Base-by-base conservation (phyloP, 2,888 invertebrate species). In the Cantharis flavilabris region DNA sequence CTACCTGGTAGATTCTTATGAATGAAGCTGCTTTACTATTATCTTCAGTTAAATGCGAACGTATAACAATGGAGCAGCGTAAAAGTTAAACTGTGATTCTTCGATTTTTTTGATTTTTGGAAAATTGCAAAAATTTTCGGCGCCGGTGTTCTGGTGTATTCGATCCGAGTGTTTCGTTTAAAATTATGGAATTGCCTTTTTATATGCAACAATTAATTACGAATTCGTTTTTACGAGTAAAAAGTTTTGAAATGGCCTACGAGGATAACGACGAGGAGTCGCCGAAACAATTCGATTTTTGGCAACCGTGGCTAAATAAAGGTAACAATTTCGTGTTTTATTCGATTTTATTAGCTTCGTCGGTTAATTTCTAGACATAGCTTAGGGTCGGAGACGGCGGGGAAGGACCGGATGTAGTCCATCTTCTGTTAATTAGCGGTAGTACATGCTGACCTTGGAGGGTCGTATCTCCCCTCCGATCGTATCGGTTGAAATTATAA, bases 291-390 rank as follows among this genome's bases (percentile, higher is more conserved):
- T 80, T 75, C 70, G 76, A 81, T 75, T 87, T 89, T 79, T 89
- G 89, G 89, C 89, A 89, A 81, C 89, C 89, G 5, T 89, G 89
- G 89, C 75, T 88, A 9, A 83, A 87, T 82, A 83, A 81, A 87
- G 88, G 88, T 88, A 86, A 80, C 26, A 28, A 9, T n/a, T 20
- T 20, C 20, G 14, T 30, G 23, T 30, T 18, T 33, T 16, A 70
- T 33, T 70, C n/a, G 7, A n/a, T n/a, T 49, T 49, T 49, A 49
- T 49, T 49, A 7, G 49, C n/a, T 4, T 49, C n/a, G 49, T n/a
- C 49, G 49, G 49, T 67, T 67, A 20, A 26, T 67, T 64, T 64
- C 23, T 67, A 23, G 20, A 23, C 23, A 23, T 76, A 76, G 28
- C 62, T 67, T 70, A 71, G 73, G 69, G 70, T 30, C 69, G 62